Evolutionary conservation across 2,888 invertebrate genomes (phyloP).

Genomic region (Sialis lutaria): DNA sequence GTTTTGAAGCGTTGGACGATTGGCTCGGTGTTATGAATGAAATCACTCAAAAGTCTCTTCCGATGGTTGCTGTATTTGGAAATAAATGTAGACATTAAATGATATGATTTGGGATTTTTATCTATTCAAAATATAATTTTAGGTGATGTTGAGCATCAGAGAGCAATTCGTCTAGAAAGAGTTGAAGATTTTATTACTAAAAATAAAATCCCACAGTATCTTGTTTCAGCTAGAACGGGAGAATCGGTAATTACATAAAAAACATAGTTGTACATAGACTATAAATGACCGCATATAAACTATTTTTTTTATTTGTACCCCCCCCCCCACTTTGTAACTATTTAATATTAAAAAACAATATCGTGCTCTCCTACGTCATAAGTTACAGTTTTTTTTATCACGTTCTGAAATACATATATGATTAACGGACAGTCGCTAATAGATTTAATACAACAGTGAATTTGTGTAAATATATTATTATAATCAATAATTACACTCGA

Average conservation of each 20-base stretch:
- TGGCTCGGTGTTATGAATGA: conserved; percentile 47
- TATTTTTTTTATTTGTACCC: no score
- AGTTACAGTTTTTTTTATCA: no score
- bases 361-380: no score
- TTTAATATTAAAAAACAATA: no score
- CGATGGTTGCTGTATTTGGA: conserved; percentile 42
- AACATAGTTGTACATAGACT: no score
- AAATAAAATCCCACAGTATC: conserved; percentile 38
- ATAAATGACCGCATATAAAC: no score
- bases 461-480: no score
- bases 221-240: conserved; percentile 54
- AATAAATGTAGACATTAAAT: conserved; percentile 36
- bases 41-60: conserved; percentile 25
- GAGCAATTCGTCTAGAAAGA: conserved; percentile 44
- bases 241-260: conserved; percentile 44
- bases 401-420: no score
- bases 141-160: conserved; percentile 53
- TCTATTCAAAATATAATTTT: background rate
- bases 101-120: background rate
- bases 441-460: no score
- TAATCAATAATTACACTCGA: no score
- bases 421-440: no score
- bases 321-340: no score
- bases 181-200: conserved; percentile 46
- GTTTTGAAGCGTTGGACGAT: conserved; percentile 55